Conservation (phyloP, 2,113 vertebrate species). For the Erpornis zantholeuca region DNA sequence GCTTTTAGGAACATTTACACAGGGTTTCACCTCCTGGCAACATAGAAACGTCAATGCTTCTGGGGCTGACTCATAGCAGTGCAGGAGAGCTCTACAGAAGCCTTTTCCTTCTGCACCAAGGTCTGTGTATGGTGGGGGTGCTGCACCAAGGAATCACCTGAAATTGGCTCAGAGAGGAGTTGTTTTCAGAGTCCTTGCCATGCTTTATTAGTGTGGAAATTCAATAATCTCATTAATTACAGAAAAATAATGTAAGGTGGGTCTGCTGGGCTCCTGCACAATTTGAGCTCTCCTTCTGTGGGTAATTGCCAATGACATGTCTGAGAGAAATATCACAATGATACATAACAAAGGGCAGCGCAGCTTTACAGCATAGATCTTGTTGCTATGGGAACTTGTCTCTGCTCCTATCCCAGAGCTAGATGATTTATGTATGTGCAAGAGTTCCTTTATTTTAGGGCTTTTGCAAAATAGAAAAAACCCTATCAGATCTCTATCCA, state of each 20-base stretch:
- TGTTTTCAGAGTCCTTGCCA: conserved; percentile 65
- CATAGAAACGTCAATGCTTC: conserved; percentile 53
- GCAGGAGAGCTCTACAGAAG: conserved; percentile 19
- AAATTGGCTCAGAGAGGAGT: conserved; percentile 30
- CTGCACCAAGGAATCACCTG: conserved; percentile 17
- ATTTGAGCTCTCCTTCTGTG: conserved; percentile 72
- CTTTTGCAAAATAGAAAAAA: conserved; percentile 51
- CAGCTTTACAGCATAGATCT: conserved; percentile 73
- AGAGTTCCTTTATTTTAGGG: conserved; percentile 70
- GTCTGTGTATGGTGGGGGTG: background rate
- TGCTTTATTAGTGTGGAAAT: conserved; percentile 67
- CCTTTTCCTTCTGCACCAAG: background rate
- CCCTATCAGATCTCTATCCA: conserved; percentile 34
- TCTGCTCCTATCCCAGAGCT: conserved; percentile 64
- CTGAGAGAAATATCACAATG: conserved; percentile 74
- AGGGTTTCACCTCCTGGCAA: conserved; percentile 67
- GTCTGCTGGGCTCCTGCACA: conserved; percentile 63
- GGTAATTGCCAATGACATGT: conserved; percentile 76
- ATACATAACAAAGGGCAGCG: conserved; percentile 73
- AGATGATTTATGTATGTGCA: conserved; percentile 75
- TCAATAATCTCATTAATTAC: conserved; percentile 76
- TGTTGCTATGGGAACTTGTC: conserved; percentile 75
- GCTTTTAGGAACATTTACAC: conserved; percentile 72
- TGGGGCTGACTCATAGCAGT: conserved; percentile 47
- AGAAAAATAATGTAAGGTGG: conserved; percentile 71